Conservation (phyloP, 37 sponge, comb jelly and placozoan species). For the Geodia barretti region DNA sequence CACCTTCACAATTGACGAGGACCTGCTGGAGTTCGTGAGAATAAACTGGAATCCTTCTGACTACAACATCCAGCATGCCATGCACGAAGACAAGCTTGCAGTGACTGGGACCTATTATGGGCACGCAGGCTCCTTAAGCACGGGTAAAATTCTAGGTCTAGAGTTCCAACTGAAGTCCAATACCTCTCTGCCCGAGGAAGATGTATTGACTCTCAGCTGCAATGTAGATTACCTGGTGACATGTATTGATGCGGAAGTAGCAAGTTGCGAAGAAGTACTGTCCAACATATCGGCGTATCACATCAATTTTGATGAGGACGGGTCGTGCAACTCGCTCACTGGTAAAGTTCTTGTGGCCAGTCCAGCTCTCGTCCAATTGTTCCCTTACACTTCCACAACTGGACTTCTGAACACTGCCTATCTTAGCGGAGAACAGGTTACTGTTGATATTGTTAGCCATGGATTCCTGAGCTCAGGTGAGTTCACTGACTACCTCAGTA, state of each 20-base stretch:
- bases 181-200: not conserved
- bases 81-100: not conserved
- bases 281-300: conserved; percentile 28
- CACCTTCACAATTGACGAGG: conserved; percentile 6
- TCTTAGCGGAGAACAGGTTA: conserved; percentile 33
- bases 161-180: not conserved
- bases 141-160: not conserved
- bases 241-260: not conserved
- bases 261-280: not conserved
- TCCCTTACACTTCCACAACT: conserved; percentile 23
- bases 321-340: conserved; percentile 11
- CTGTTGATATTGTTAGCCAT: not conserved
- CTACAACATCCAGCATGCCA: not conserved
- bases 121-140: not conserved
- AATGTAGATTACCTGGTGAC: conserved; percentile 50
- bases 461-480: conserved; percentile 45
- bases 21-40: conserved; percentile 25
- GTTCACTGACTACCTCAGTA: not conserved
- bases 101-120: not conserved
- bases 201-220: not conserved
- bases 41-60: not conserved
- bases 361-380: conserved; percentile 3
- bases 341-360: conserved; percentile 30
- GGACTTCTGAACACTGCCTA: conserved; percentile 60
- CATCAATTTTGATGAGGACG: not conserved